Evolutionary conservation across 2,888 invertebrate genomes (phyloP), one percentile per base, ranked within the genome.

Genomic region (Drosophila subsilvestris): DNA sequence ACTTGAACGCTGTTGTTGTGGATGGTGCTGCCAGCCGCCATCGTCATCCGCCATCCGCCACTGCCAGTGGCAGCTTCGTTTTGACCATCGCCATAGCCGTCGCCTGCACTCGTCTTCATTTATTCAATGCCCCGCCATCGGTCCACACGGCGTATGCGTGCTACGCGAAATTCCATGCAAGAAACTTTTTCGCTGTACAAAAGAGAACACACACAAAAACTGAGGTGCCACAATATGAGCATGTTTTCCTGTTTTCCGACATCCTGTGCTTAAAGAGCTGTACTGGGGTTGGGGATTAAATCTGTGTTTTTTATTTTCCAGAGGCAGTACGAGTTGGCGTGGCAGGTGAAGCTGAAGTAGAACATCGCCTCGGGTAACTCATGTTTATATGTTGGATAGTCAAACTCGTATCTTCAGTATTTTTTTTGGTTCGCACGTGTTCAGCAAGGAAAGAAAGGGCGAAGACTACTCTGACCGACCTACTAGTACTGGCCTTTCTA

Each of bases 81-180:
- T 56, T 74, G 66, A 58, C 70, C 76, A 60, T 18, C 62, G 54
- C 53, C 70, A 72, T 29, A 65, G 75, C 72, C 78, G 79, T 58
- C 68, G 68, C 68, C 71, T 58, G 72, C 79, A 78, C 76, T 76
- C 70, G 68, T 75, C 69, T 83, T 86, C 88, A 88, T 84, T 88
- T 83, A 86, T 88, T 83, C 88, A 83, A 80, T 80, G 88, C 84
- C 54, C 74, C 75, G 63, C 73, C 63, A 66, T 58, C 62, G 79
- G 79, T 72, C 48, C 86, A 86, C 86, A 80, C 76, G 76, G 86
- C 81, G 79, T 74, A 88, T 83, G 76, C 78, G 88, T 83, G 74
- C 74, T 78, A 63, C 74, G 77, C 69, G 65, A 57, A 58, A 74
- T 58, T 69, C 44, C 69, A 25, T 17, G n/a, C 58, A 69, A 69